Conservation (phyloP, 2,888 invertebrate genomes). For the Brachypterus glaber region DNA sequence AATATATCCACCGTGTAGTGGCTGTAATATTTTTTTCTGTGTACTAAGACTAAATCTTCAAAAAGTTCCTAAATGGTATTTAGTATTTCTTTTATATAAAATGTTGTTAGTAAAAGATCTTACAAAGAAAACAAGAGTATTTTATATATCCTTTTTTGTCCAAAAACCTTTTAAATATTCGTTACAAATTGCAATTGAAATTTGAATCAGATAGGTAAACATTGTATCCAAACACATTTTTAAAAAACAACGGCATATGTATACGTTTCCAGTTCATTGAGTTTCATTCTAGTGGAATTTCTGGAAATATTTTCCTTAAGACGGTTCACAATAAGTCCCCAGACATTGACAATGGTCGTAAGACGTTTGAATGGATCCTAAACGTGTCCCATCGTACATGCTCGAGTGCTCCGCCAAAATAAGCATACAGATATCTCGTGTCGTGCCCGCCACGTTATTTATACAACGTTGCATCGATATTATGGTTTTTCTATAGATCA, state of each 20-base stretch:
- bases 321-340: slow-evolving; percentile 17
- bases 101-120: no score
- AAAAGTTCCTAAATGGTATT: no score
- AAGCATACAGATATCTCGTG: slow-evolving; percentile 12
- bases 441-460: slow-evolving; percentile 19
- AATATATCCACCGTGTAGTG: no score
- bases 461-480: slow-evolving; percentile 22
- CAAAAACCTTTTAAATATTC: no score
- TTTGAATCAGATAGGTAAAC: no score
- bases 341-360: slow-evolving; percentile 16
- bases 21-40: no score
- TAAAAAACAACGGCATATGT: slow-evolving; percentile 16
- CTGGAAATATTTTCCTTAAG: slow-evolving; percentile 20
- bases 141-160: no score
- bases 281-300: slow-evolving; percentile 22
- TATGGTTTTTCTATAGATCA: slow-evolving; percentile 22
- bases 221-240: neutral
- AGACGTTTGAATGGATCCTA: slow-evolving; percentile 20
- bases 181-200: no score
- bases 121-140: no score
- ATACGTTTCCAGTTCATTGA: slow-evolving; percentile 20
- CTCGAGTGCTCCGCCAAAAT: slow-evolving; percentile 17
- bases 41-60: no score
- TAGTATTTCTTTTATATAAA: no score
- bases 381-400: slow-evolving; percentile 18